Conservation (phyloP, 2,888 invertebrate genomes). For the Diarsia brunnea region DNA sequence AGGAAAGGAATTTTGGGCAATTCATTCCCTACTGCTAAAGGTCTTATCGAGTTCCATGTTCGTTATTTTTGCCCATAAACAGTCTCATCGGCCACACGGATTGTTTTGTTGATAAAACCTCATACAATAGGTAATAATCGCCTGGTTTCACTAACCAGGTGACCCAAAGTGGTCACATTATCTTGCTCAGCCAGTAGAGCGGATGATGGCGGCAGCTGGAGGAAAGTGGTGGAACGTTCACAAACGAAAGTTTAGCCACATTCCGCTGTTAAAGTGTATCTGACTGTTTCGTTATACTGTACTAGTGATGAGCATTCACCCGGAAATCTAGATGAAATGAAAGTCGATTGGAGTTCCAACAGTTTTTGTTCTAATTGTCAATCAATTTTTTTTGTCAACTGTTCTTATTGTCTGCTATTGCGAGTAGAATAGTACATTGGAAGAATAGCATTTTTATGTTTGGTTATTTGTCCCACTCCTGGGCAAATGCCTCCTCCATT, state of each 20-base stretch:
- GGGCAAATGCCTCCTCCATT: no score
- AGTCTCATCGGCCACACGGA: background rate
- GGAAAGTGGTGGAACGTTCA: slow-evolving; percentile 49
- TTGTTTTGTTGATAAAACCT: background rate
- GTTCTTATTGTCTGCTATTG: background rate
- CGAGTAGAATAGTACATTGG: no score
- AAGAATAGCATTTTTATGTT: background rate
- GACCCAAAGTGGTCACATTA: slow-evolving; percentile 52
- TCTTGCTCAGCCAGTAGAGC: slow-evolving; percentile 58
- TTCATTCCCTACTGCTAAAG: no score
- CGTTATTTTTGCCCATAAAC: background rate
- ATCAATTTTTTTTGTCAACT: slow-evolving; percentile 12
- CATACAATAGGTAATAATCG: slow-evolving; percentile 18
- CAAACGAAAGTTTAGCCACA: slow-evolving; percentile 55
- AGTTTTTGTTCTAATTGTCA: slow-evolving; percentile 12
- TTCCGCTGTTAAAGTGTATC: slow-evolving; percentile 29
- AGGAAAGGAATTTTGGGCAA: no score
- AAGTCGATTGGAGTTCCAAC: slow-evolving; percentile 16
- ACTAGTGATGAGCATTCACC: slow-evolving; percentile 32
- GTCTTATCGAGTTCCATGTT: background rate
- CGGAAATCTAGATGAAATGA: slow-evolving; percentile 37
- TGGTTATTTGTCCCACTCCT: no score
- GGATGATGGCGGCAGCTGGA: slow-evolving; percentile 60
- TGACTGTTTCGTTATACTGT: no score
- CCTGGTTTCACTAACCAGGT: slow-evolving; percentile 51